Base-by-base conservation (phyloP, 2,888 invertebrate species). In the Eudasyphora cyanicolor region DNA sequence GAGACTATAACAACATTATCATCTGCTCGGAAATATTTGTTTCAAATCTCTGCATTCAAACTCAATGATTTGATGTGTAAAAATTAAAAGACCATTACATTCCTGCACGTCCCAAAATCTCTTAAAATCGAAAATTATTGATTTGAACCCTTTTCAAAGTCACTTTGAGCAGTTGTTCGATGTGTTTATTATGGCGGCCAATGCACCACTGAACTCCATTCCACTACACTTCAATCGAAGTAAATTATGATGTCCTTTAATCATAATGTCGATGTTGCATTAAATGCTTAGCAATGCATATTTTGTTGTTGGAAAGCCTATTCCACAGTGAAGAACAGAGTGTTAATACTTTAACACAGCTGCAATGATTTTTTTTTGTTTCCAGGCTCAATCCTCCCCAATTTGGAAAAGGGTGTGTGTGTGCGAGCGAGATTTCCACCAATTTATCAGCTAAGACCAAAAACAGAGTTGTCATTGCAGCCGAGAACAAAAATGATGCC, bases 241-340 rank as follows among this genome's bases (percentile, higher is more conserved):
- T 64, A 64, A 64, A 64, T 73, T 67, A 79, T 76, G 79, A 57
- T 62, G 82, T 60, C 76, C 76, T 82, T 51, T 73, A 79, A 82
- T 79, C 67, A 76, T 57, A 64, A 82, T 38, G 57, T 19, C 73
- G 14, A 49, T 45, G 78, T 70, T 57, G 57, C 73, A 57, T 54
- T 75, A 51, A 35, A 32, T 10, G 71, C 73, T 73, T 42, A 79
- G 24, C 60, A 64, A 76, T 51, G 73, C 79, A 76, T 60, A 79
- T 76, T 45, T 60, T 49, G n/a, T n/a, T n/a, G n/a, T n/a, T n/a
- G n/a, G n/a, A n/a, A n/a, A n/a, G 24, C 4, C 27, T 7, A 54
- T 14, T 29, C 29, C 27, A 24, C 17, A 29, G 29, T 29, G 21
- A 24, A 60, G 45, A 24, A 60, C 32, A 57, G 57, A 27, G 27